These are phyloP conservation scores for Prenolepis imparis DNA, from an alignment of 2,888 invertebrate genomes.

Conservation along the genomic window DNA sequence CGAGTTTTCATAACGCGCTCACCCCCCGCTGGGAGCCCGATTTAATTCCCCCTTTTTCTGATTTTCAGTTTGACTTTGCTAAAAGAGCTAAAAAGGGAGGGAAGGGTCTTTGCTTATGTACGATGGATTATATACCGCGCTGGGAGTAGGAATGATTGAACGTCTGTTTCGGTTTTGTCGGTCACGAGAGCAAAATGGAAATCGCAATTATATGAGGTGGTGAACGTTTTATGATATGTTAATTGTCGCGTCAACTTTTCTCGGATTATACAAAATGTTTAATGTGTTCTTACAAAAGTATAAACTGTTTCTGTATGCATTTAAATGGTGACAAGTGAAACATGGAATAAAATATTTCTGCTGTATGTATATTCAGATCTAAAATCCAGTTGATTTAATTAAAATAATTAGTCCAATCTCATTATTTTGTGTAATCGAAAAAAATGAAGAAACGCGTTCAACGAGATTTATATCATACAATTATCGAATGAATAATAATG, in stretches of 20 bases:
- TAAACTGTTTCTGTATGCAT: not conserved
- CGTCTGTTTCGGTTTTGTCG: slow-evolving; percentile 41
- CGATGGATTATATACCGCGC: slow-evolving; percentile 43
- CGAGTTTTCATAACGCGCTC: slow-evolving; percentile 69
- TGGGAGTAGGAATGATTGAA: slow-evolving; percentile 42
- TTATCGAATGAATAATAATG: not conserved
- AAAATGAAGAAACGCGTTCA: slow-evolving; percentile 1
- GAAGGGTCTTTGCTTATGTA: slow-evolving; percentile 24
- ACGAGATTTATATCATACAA: slow-evolving; percentile 12
- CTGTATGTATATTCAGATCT: not conserved
- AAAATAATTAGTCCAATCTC: slow-evolving; percentile 5
- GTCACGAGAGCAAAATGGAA: slow-evolving; percentile 29
- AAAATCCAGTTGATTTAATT: slow-evolving; percentile 12
- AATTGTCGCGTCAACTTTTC: not conserved
- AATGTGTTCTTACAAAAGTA: not conserved
- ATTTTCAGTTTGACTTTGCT: slow-evolving; percentile 63
- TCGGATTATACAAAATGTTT: not conserved
- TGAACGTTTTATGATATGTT: not conserved
- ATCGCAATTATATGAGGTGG: slow-evolving; percentile 5
- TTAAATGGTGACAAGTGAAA: not conserved
- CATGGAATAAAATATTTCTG: not conserved
- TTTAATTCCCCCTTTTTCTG: slow-evolving; percentile 68
- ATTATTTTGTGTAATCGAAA: not conserved
- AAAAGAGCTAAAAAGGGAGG: slow-evolving; percentile 27
- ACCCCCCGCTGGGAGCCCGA: slow-evolving; percentile 63